phyloP scores from a whole-genome alignment of 2,797 vertebrate genomes.

The Oreochromis grahami region DNA sequence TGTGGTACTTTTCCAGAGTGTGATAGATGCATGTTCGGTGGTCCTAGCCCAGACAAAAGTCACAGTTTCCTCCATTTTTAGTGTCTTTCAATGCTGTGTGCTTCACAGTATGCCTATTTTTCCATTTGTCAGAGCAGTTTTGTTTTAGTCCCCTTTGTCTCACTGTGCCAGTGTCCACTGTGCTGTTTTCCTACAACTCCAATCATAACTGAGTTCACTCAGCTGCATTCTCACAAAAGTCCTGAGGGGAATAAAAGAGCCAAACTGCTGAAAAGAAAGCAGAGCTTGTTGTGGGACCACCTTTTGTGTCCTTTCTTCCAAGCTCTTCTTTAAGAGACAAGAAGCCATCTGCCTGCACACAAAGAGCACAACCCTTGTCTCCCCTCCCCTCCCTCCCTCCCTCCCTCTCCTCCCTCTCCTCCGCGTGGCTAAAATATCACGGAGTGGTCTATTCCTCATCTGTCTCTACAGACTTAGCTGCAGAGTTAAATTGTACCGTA shows the following conservation, averaged over 20 bases:
- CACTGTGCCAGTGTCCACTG: conserved; percentile 25
- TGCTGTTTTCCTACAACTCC: conserved; percentile 52
- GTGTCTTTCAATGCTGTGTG: background rate
- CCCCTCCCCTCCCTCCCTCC: background rate
- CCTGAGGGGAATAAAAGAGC: conserved; percentile 58
- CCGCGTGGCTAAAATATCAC: conserved; percentile 58
- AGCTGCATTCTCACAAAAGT: conserved; percentile 63
- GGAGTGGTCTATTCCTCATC: conserved; percentile 37
- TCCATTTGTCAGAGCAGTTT: conserved; percentile 41
- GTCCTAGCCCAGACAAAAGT: background rate
- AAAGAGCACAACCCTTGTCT: conserved; percentile 60
- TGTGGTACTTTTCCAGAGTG: background rate
- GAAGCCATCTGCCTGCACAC: conserved; percentile 82
- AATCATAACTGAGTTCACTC: conserved; percentile 49
- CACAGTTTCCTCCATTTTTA: conserved; percentile 3
- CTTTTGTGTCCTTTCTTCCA: conserved; percentile 70
- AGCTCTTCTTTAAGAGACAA: conserved; percentile 73
- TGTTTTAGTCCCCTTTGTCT: conserved; percentile 40
- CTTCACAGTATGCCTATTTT: conserved; percentile 30
- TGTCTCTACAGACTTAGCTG: conserved; percentile 40
- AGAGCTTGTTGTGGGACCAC: conserved; percentile 61
- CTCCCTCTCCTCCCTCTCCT: background rate
- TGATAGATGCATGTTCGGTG: background rate
- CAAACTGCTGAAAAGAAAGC: conserved; percentile 64
- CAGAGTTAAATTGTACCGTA: conserved; percentile 11